Evolutionary conservation across 1,140 invertebrate genomes (phyloP), one percentile per base, ranked within the genome.

Genomic region (Drosophila nigrodunni): DNA sequence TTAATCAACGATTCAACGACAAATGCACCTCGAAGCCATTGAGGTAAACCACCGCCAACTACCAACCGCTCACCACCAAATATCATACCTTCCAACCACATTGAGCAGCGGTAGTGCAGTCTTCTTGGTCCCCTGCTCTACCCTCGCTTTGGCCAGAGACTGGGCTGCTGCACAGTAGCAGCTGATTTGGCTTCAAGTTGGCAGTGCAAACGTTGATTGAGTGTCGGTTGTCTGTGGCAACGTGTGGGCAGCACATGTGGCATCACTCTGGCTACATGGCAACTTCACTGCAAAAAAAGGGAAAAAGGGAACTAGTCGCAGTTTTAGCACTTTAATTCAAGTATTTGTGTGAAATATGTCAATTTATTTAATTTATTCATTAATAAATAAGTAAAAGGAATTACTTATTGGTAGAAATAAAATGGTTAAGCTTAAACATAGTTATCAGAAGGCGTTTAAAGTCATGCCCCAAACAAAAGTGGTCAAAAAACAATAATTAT

Each of bases 181-280:
- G 58, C 78, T 78, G 82, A 87, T 88, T 79, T 87, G 80, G 74
- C 72, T 67, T 77, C 57, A 81, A 82, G 76, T 83, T 82, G 80
- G 65, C 79, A 60, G 54, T 60, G 70, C 71, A 58, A 66, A 55
- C 41, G 62, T 74, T 80, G 83, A 88, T 88, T 79, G 82, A 87
- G 80, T 87, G 80, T 25, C 50, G 34, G 49, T 43, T 70, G 66
- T 55, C 65, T 61, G 68, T 6, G 21, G 58, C 37, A 52, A 47
- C 55, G 71, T 61, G 71, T 74, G 71, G 71, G 71, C 65, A 74
- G 71, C 57, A 30, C 25, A 47, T 55, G 34, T 69, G 57, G 57
- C 13, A 13, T 11, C 62, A 43, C 25, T 2, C 13, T 54, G 50
- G 37, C 8, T 39, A 7, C 7, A 10, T 39, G 37, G 10, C 37